phyloP scores from a whole-genome alignment of 2,888 invertebrate species.

The Heteromyza rotundicornis region DNA sequence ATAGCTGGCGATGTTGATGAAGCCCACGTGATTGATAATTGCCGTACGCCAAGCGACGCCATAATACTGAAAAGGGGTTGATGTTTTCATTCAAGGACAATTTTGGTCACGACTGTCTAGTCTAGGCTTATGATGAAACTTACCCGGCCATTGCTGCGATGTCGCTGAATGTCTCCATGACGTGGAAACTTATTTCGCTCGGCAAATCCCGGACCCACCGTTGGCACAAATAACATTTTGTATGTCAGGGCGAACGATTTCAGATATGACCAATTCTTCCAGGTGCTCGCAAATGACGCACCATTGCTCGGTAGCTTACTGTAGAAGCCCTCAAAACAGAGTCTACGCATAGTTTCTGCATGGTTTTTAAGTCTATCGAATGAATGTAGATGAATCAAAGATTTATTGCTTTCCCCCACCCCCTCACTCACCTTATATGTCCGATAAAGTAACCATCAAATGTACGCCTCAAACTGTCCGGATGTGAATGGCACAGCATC shows the following conservation, averaged over 20 bases:
- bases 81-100: slow-evolving; percentile 8
- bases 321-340: slow-evolving; percentile 69
- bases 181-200: slow-evolving; percentile 67
- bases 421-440: slow-evolving; percentile 60
- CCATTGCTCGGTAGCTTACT: slow-evolving; percentile 72
- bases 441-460: slow-evolving; percentile 70
- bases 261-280: slow-evolving; percentile 67
- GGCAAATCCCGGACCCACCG: slow-evolving; percentile 74
- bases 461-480: slow-evolving; percentile 61
- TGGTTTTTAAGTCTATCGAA: slow-evolving; percentile 60
- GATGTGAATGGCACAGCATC: slow-evolving; percentile 43
- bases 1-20: slow-evolving; percentile 73
- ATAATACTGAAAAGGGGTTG: slow-evolving; percentile 64
- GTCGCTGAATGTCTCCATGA: slow-evolving; percentile 57
- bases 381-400: background rate
- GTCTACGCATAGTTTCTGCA: slow-evolving; percentile 64
- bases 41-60: slow-evolving; percentile 70
- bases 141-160: slow-evolving; percentile 61
- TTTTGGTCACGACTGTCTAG: background rate
- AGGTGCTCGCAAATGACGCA: slow-evolving; percentile 70
- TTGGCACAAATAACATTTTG: slow-evolving; percentile 70
- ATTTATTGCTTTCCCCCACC: no score
- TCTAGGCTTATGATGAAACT: slow-evolving; percentile 19
- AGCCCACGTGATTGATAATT: slow-evolving; percentile 65
- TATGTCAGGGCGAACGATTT: slow-evolving; percentile 67